These are phyloP conservation scores for Linnaemya vulpina DNA, from an alignment of 2,888 invertebrate species.

Conservation along the genomic window DNA sequence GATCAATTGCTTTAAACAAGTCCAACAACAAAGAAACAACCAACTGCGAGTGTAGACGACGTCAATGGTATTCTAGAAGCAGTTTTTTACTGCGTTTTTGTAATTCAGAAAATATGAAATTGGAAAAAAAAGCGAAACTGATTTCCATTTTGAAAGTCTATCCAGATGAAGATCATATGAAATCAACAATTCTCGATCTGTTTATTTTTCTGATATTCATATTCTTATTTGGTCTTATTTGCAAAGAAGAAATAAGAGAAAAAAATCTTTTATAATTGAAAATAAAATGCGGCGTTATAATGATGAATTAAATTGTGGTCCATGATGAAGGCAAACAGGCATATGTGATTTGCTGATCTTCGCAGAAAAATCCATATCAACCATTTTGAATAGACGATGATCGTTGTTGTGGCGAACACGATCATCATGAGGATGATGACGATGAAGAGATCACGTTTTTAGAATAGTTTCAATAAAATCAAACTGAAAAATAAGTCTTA, in stretches of 20 bases:
- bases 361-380: neutral
- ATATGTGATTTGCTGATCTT: constrained; percentile 27
- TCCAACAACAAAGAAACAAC: neutral
- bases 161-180: constrained; percentile 55
- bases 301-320: constrained; percentile 41
- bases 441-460: constrained; percentile 71
- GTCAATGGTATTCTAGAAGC: constrained; percentile 40
- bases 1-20: constrained; percentile 52
- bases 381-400: constrained; percentile 11
- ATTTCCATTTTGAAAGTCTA: constrained; percentile 40
- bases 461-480: constrained; percentile 58
- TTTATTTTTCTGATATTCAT: constrained; percentile 41
- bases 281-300: constrained; percentile 24
- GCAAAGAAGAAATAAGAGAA: neutral
- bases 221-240: constrained; percentile 1
- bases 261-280: constrained; percentile 9
- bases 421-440: neutral
- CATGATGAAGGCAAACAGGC: constrained; percentile 12
- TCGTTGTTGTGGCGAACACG: constrained; percentile 4
- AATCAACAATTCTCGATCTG: constrained; percentile 50
- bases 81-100: neutral
- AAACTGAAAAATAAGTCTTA: constrained; percentile 53
- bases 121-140: constrained; percentile 6
- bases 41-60: neutral
- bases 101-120: constrained; percentile 12